Evolutionary conservation across 2,113 vertebrate species (phyloP).

Genomic region (Lamprologus callipterus): DNA sequence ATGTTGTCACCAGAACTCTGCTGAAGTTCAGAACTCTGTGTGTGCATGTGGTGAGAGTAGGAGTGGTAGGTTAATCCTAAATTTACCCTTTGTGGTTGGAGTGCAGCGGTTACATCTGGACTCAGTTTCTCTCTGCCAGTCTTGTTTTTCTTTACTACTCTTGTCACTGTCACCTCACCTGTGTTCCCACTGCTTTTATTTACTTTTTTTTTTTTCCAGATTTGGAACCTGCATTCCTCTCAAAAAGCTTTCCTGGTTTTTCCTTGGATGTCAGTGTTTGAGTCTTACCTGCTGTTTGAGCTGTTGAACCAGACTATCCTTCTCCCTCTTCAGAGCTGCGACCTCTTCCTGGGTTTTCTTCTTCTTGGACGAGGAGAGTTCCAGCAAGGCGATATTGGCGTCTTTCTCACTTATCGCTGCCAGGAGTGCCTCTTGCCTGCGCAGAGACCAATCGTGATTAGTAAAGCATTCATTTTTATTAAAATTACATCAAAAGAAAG

Average conservation of each 20-base stretch:
- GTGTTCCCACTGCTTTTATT: background rate
- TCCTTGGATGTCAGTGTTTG: background rate
- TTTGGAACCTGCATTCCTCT: background rate
- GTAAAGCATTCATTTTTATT: background rate
- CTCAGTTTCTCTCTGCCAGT: constrained; percentile 28
- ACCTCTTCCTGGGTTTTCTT: constrained; percentile 99
- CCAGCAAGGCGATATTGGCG: constrained; percentile 93
- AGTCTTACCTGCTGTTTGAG: constrained; percentile 90
- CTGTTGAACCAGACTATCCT: constrained; percentile 92
- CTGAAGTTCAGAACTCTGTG: background rate
- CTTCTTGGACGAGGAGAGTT: constrained; percentile 94
- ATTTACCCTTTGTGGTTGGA: constrained; percentile 47
- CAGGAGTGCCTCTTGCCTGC: constrained; percentile 93
- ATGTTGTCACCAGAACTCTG: constrained; percentile 18
- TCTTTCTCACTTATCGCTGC: constrained; percentile 98
- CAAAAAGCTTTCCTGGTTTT: background rate
- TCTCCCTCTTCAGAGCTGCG: constrained; percentile 89
- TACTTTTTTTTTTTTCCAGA: background rate
- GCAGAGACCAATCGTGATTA: background rate
- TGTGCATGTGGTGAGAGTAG: constrained; percentile 13
- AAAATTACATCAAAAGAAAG: background rate
- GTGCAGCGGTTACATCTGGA: constrained; percentile 58
- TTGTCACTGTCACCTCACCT: constrained; percentile 40
- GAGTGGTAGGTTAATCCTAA: constrained; percentile 57
- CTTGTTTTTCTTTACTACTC: constrained; percentile 39